A percentile compares a stretch with the other conserved stretches of the same genome.
phyloP scores from a whole-genome alignment of 2,888 invertebrate species.

The Oligia fasciuncula region DNA sequence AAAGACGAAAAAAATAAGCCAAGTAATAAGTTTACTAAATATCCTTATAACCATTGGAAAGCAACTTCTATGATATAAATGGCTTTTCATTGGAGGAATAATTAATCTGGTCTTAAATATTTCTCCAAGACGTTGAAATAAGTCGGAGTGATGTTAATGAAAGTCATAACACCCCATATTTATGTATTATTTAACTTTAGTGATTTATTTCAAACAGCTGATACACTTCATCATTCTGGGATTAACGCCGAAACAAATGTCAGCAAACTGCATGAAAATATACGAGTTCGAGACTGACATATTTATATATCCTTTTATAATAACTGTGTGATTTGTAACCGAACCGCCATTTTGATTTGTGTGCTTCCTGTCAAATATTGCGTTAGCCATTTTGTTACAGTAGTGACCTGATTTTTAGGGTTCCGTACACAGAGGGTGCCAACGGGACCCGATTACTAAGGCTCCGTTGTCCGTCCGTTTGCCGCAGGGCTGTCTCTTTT shows the following conservation, averaged over 20 bases:
- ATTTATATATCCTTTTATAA: conserved; percentile 60
- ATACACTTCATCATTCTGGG: conserved; percentile 29
- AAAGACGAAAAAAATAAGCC: too few species aligned
- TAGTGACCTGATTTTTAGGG: not conserved
- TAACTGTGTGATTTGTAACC: conserved; percentile 56
- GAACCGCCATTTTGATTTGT: conserved; percentile 48
- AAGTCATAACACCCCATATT: not conserved
- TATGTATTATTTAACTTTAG: conserved; percentile 3
- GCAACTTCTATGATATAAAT: too few species aligned
- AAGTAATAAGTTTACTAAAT: too few species aligned
- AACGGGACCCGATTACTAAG: not conserved
- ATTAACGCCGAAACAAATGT: conserved; percentile 55
- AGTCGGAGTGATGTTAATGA: not conserved
- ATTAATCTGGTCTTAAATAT: too few species aligned
- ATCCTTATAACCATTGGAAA: too few species aligned
- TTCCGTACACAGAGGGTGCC: not conserved
- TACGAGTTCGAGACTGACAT: conserved; percentile 37
- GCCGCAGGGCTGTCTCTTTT: not conserved
- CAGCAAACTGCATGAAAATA: conserved; percentile 35
- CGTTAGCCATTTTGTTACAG: conserved; percentile 3
- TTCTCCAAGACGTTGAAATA: too few species aligned
- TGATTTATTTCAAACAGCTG: conserved; percentile 44
- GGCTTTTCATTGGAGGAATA: too few species aligned
- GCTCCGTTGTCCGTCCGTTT: not conserved
- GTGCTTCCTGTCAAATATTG: conserved; percentile 33